Base-by-base conservation (phyloP, 30 jellyfish, hydroid and myxozoan species). In the Cassiopea andromeda region DNA sequence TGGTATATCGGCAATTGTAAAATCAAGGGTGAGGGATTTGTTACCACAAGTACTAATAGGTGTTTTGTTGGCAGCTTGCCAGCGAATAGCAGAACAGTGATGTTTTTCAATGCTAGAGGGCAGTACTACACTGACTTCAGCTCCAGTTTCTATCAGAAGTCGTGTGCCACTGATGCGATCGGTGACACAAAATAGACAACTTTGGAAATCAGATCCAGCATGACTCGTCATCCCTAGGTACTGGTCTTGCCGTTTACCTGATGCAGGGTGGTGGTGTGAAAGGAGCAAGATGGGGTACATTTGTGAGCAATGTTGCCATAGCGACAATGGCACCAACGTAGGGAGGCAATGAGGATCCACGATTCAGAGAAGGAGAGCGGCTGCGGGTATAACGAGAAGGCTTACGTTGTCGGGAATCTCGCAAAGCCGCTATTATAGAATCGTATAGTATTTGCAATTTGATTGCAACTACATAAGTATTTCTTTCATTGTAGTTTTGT, bases 71-170 rank as follows among this genome's bases (percentile, higher is more conserved):
- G 77, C 90, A 17, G 90, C 90, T 70, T 66, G 83, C 69, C 60
- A 48, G 6, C 10, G 57, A 19, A n/a, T 2, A 6, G 45, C 9
- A 57, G 85, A 64, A 4, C 19, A 58, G 10, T 27, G 46, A 69
- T 7, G 89, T 46, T 60, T 49, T n/a, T 82, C 90, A 38, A 44
- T 13, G 44, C 5, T 19, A 61, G 64, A 3, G 46, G 90, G 44
- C 48, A 89, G 90, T 16, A 82, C 5, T 43, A 82, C 90, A 60
- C 88, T 82, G 88, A 82, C 85, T 16, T 82, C 90, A 60, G 90
- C 85, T 45, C 88, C 85, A n/a, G 83, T 82, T 18, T 82, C 85
- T 12, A 82, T 57, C 47, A 82, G 27, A 19, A 54, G 46, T 15
- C 91, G 87, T 60, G 71, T 82, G 68, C 87, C 91, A 19, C 64